Evolutionary conservation across 1,140 invertebrate genomes (phyloP).

Genomic region (Drosophila varians): DNA sequence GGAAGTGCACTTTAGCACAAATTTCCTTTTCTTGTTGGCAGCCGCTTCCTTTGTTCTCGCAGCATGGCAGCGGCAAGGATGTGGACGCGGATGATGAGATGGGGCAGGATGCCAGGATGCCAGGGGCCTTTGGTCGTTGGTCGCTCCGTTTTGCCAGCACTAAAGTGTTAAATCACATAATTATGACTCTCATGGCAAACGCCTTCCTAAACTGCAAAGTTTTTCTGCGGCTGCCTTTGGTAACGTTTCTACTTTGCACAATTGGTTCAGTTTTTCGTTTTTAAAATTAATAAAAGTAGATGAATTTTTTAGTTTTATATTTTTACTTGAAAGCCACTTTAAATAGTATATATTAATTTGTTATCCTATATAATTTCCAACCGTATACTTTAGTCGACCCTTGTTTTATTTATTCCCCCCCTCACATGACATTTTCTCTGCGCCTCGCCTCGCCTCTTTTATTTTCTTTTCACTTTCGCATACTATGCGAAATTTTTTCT

Average conservation of each 20-base stretch:
- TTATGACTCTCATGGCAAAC: slow-evolving; percentile 77
- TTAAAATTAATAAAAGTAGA: no score
- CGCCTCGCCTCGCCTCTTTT: background rate
- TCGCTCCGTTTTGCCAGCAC: slow-evolving; percentile 63
- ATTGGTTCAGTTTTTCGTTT: slow-evolving; percentile 1
- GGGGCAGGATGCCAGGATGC: background rate
- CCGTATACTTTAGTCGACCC: slow-evolving; percentile 15
- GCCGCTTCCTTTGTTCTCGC: slow-evolving; percentile 61
- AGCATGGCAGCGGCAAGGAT: slow-evolving; percentile 28
- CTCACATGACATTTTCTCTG: slow-evolving; percentile 56
- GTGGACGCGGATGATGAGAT: slow-evolving; percentile 14
- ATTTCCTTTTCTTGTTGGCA: slow-evolving; percentile 78
- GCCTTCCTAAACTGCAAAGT: slow-evolving; percentile 77
- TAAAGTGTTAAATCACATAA: slow-evolving; percentile 81
- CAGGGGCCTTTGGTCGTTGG: slow-evolving; percentile 3
- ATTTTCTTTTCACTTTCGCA: slow-evolving; percentile 25
- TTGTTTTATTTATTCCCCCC: background rate
- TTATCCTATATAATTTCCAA: background rate
- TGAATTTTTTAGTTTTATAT: no score
- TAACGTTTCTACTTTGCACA: slow-evolving; percentile 33
- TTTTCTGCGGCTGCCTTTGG: slow-evolving; percentile 48
- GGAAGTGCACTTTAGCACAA: slow-evolving; percentile 72
- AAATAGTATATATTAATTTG: background rate
- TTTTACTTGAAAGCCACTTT: no score
- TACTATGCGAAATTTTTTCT: slow-evolving; percentile 44